Base-by-base conservation (phyloP, 2,113 vertebrate genomes). In the Phycodurus eques region DNA sequence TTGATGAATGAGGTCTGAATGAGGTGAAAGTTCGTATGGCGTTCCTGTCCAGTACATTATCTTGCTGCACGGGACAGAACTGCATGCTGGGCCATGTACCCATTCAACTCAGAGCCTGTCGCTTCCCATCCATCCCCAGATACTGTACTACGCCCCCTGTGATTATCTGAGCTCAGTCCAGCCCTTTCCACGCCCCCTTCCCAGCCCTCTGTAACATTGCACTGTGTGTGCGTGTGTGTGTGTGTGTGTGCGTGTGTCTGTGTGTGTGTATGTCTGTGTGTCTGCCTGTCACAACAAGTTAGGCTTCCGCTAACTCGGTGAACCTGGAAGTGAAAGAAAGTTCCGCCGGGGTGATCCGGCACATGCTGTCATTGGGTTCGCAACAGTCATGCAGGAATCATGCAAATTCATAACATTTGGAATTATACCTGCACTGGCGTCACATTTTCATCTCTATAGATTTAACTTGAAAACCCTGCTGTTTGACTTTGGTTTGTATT, bases 91-190 rank as follows among this genome's bases (percentile, higher is more conserved):
- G 93, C 87, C 83, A 83, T 88, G 90, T 80, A 93, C 92, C 90
- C 92, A 66, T 93, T 95, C 90, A 90, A 92, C 94, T 92, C 92
- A 66, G 82, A 89, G 95, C 89, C 93, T 96, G 96, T 96, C 96
- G 92, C 92, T 90, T 94, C 93, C 90, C 90, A 97, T 97, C 92
- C 89, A 91, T 96, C 92, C 93, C 80, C 76, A 69, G 67, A 83
- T 85, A 88, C 84, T 83, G 80, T 77, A 85, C 44, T 17, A 19
- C 31, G 59, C 83, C 87, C 91, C 88, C 93, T 96, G 95, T 95
- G 93, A 96, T 96, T 95, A 91, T 89, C 92, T 90, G 84, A 93
- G 92, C 92, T 93, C 93, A 87, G 79, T 66, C 61, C 70, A 78
- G 67, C 79, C 76, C 59, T 51, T 68, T 77, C 81, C 71, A 78